phyloP scores from a whole-genome alignment of 2,797 vertebrate species.

The Eulemur coronatus region DNA sequence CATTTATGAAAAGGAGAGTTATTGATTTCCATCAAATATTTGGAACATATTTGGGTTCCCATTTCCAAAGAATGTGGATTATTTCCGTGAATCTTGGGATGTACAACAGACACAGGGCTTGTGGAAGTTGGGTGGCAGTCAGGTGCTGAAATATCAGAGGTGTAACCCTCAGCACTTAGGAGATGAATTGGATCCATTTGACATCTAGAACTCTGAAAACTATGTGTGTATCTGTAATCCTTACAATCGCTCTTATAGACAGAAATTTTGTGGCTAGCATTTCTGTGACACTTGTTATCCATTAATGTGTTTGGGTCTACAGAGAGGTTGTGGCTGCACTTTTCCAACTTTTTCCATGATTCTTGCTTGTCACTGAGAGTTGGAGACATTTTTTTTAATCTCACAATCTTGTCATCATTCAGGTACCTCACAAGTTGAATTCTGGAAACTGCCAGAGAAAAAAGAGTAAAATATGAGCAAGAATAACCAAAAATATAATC shows the following conservation, averaged over 20 bases:
- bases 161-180: neutral
- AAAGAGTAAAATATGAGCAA: slow-evolving; percentile 54
- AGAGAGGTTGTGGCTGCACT: slow-evolving; percentile 87
- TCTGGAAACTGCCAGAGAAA: slow-evolving; percentile 89
- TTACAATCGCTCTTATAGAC: neutral
- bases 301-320: slow-evolving; percentile 79
- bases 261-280: neutral
- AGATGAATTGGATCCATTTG: neutral
- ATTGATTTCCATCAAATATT: slow-evolving; percentile 36
- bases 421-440: slow-evolving; percentile 93
- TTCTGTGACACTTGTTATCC: neutral
- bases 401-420: slow-evolving; percentile 94
- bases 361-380: slow-evolving; percentile 89
- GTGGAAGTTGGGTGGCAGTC: neutral
- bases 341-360: slow-evolving; percentile 90
- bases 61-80: neutral
- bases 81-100: neutral
- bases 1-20: slow-evolving; percentile 43
- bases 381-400: slow-evolving; percentile 92
- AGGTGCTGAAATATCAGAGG: neutral
- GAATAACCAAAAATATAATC: neutral
- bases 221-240: neutral
- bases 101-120: neutral
- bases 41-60: neutral
- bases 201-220: slow-evolving; percentile 10